phyloP scores from a whole-genome alignment of 2,797 vertebrate genomes.

The Periophthalmus magnuspinnatus region DNA sequence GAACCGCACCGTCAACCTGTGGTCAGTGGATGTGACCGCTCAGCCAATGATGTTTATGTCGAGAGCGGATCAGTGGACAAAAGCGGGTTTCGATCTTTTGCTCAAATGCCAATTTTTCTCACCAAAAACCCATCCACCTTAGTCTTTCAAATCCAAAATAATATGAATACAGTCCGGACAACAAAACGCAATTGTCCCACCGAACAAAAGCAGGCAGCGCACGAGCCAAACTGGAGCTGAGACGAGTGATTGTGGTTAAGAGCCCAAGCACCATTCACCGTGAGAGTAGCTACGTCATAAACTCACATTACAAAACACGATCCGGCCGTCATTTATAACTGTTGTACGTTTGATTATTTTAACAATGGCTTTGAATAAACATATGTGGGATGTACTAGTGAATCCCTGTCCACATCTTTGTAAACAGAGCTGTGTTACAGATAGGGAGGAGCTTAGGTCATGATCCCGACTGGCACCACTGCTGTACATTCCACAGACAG shows the following conservation, averaged over 20 bases:
- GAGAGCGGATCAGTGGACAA: too few species aligned
- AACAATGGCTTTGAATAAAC: slow-evolving; percentile 1
- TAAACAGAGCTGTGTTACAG: slow-evolving; percentile 3
- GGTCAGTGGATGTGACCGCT: too few species aligned
- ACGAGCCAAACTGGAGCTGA: slow-evolving; percentile 33
- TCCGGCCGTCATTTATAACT: neutral
- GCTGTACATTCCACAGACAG: slow-evolving; percentile 39
- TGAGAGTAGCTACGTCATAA: slow-evolving; percentile 64
- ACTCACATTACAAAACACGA: slow-evolving; percentile 36
- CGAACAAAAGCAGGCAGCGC: slow-evolving; percentile 27
- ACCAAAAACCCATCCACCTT: neutral
- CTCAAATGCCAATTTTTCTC: neutral
- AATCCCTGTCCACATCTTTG: slow-evolving; percentile 13
- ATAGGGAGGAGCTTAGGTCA: slow-evolving; percentile 24
- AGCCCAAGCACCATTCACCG: slow-evolving; percentile 29
- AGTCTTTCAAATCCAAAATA: slow-evolving; percentile 5
- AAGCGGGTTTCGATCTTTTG: neutral
- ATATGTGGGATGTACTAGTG: slow-evolving; percentile 1
- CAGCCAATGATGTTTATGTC: too few species aligned
- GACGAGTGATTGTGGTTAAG: slow-evolving; percentile 37
- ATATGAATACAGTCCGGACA: slow-evolving; percentile 29
- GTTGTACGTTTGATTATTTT: slow-evolving; percentile 1
- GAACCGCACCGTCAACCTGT: too few species aligned
- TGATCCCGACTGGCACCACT: slow-evolving; percentile 15
- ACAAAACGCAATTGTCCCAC: slow-evolving; percentile 59